These are phyloP conservation scores for Origma solitaria DNA, from an alignment of 2,113 vertebrate species.

Conservation along the genomic window DNA sequence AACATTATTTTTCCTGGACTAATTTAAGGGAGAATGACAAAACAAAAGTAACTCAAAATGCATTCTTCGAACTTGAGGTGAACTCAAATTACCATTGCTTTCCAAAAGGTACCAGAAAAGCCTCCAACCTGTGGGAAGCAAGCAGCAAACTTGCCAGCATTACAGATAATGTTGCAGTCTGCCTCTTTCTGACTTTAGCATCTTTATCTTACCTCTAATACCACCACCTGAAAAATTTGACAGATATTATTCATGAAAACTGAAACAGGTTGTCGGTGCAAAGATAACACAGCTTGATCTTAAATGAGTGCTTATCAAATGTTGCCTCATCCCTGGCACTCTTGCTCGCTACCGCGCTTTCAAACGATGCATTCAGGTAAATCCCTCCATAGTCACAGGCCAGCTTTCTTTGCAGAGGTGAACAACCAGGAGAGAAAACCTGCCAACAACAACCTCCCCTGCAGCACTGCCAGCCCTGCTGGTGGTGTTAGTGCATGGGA, in stretches of 20 bases:
- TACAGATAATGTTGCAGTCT: neutral
- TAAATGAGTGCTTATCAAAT: conserved; percentile 15
- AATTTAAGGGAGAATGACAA: neutral
- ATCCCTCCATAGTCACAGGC: neutral
- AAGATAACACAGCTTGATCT: neutral
- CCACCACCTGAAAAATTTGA: neutral
- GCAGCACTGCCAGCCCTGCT: neutral
- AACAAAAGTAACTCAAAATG: neutral
- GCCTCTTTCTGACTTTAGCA: neutral
- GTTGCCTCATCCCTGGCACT: neutral
- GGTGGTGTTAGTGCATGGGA: neutral
- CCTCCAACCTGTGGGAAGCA: neutral
- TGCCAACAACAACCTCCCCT: neutral
- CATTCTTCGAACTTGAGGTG: neutral
- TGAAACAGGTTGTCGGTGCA: neutral
- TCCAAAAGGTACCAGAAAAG: neutral
- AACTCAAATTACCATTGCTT: neutral
- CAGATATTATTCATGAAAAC: neutral
- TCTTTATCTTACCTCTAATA: neutral
- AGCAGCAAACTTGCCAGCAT: neutral
- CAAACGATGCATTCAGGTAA: neutral
- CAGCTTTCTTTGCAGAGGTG: neutral
- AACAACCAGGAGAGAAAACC: neutral
- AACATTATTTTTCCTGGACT: neutral
- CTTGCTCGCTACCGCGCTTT: neutral